Base-by-base conservation (phyloP, 2,797 vertebrate species). In the Tamandua tetradactyla region DNA sequence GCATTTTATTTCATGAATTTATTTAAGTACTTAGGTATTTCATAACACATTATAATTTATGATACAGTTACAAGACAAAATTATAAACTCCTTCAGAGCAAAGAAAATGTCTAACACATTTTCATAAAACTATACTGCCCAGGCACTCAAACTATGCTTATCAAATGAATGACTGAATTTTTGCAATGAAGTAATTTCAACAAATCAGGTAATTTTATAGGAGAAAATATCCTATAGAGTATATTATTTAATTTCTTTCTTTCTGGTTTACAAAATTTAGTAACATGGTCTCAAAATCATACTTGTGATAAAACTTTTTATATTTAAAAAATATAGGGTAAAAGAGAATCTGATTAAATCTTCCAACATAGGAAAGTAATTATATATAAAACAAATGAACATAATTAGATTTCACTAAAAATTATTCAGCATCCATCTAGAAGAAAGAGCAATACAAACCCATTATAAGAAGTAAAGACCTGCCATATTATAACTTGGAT, bases 201-300 rank as follows among this genome's bases (percentile, higher is more conserved):
- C 2, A 69, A 72, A 69, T 42, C 4, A 84, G 35, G 44, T 18
- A 84, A 80, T 35, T 90, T 59, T 68, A 82, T 3, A 69, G 10
- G 9, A 79, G 42, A 81, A 94, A 87, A 91, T 66, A 91, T 42
- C 69, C 27, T 85, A 57, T 2, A 94, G n/a, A n/a, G n/a, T n/a
- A n/a, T n/a, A n/a, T n/a, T n/a, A n/a, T n/a, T n/a, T n/a, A n/a
- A n/a, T n/a, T n/a, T n/a, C 55, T 88, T 0, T 15, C 87, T 71
- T 49, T 81, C 57, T 72, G 2, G 52, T 27, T 87, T 95, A 40
- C 27, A 61, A 75, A 95, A 80, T 85, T 64, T 71, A 84, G 4
- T 61, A 72, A 66, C 1, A 23, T 30, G 37, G 87, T 76, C 88
- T 93, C 20, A 81, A 93, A 85, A 47, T 75, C 78, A 78, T 23